Evolutionary conservation across 2,888 invertebrate species (phyloP), one percentile per base, ranked within the genome.

Genomic region (Gari tellinella): DNA sequence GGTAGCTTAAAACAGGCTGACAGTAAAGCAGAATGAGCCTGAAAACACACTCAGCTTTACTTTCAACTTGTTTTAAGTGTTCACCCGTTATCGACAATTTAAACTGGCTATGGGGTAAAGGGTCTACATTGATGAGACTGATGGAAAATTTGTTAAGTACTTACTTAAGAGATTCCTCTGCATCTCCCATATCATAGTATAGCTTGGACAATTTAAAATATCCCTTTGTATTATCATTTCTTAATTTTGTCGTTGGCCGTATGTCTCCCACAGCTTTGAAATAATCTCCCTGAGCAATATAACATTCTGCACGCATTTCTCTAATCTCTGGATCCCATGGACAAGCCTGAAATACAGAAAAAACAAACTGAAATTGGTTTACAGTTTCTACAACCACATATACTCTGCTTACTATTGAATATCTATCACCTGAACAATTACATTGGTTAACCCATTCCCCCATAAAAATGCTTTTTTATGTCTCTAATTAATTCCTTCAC

Each of bases 181-280:
- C 96, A 86, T 99, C 97, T 2, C 99, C 99, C 63, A 97, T 94
- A 83, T 95, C 94, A 93, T 99, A 99, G 60, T 97, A 94, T 72
- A 99, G 93, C 63, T 94, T 93, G 52, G 98, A 95, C n/a, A 99
- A 94, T 80, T 96, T 95, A 86, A 94, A 94, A 92, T 94, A 96
- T 0, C 97, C 98, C 66, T 94, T 95, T 0, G 98, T 98, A 90
- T 97, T 97, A 93, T 99, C 99, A 81, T 96, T 95, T 72, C 96
- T 95, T 69, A 99, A 94, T 85, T 98, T 97, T 67, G 98, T 97
- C 45, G 97, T 96, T 0, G 97, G 95, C 46, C 96, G 94, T 86
- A 99, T 94, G 92, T 99, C 99, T 23, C 95, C 95, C 79, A 99
- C 96, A 17, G 99, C 99, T 45, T 96, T 95, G 40, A 85, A 86